Evolutionary conservation across 2,888 invertebrate species (phyloP).

Genomic region (Epistrophe grossulariae): DNA sequence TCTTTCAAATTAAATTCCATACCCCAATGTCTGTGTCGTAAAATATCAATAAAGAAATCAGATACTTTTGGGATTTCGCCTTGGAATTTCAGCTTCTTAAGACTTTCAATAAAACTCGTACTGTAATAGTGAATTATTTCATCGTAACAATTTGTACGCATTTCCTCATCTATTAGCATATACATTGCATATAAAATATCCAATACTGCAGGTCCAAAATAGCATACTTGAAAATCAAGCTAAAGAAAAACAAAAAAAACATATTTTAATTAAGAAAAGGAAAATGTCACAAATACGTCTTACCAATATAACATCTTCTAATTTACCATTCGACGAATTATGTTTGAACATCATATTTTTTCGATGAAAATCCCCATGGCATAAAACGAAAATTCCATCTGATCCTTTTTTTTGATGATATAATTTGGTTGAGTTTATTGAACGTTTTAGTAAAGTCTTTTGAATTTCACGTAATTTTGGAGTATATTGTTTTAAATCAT

Average conservation of each 20-base stretch:
- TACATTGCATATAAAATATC: conserved; percentile 78
- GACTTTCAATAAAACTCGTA: conserved; percentile 69
- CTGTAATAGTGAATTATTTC: conserved; percentile 78
- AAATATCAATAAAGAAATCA: conserved; percentile 74
- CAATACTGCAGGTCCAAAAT: conserved; percentile 76
- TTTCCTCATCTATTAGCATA: conserved; percentile 60
- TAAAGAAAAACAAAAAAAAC: neutral
- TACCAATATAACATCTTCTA: conserved; percentile 27
- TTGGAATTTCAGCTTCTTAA: conserved; percentile 76
- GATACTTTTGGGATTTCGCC: conserved; percentile 76
- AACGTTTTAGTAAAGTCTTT: neutral
- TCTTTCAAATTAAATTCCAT: conserved; percentile 30
- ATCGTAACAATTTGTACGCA: conserved; percentile 75
- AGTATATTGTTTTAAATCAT: conserved; percentile 3
- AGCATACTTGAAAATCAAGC: conserved; percentile 79
- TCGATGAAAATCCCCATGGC: conserved; percentile 80
- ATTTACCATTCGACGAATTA: neutral
- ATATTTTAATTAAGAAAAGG: too few relatives aligned
- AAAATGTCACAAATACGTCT: neutral
- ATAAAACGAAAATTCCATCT: conserved; percentile 76
- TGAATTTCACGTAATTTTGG: conserved; percentile 9
- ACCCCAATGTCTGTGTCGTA: conserved; percentile 77
- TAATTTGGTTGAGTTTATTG: conserved; percentile 66
- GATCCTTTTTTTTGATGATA: conserved; percentile 35
- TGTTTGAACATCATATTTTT: conserved; percentile 79